Conservation (phyloP, 2,797 vertebrate species). For the Paramormyrops hopkinsi region DNA sequence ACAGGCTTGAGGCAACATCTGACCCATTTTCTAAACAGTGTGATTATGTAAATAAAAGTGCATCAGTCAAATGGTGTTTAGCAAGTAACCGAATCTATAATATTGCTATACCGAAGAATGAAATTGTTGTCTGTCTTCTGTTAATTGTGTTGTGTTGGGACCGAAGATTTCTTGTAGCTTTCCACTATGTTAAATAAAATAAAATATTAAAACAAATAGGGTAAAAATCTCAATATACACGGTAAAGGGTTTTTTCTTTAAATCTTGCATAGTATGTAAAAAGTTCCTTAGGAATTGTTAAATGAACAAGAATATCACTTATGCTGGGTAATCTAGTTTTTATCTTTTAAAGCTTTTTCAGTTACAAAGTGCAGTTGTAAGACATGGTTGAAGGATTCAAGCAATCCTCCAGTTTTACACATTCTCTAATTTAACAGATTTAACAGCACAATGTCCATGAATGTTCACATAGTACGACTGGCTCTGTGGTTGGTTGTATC, state of each 20-base stretch:
- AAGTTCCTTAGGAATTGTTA: neutral
- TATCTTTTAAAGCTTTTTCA: neutral
- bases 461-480: neutral
- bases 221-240: neutral
- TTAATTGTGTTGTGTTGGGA: neutral
- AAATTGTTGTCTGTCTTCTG: neutral
- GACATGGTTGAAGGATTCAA: neutral
- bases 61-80: constrained; percentile 1
- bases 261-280: neutral
- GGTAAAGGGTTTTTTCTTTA: neutral
- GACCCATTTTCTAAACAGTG: constrained; percentile 10
- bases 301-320: neutral
- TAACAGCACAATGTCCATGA: neutral
- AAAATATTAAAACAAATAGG: neutral
- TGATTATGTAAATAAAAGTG: constrained; percentile 9
- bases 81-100: neutral
- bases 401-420: neutral
- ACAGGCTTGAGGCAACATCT: neutral
- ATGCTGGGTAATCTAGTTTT: neutral
- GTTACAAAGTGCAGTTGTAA: neutral
- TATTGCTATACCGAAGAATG: neutral
- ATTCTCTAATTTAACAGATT: neutral
- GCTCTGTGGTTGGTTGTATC: neutral
- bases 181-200: neutral
- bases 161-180: neutral